Percentiles rank a stretch among this genome's conserved stretches.
These are phyloP conservation scores for Tetrao urogallus DNA, from an alignment of 2,113 vertebrate genomes.

Conservation along the genomic window DNA sequence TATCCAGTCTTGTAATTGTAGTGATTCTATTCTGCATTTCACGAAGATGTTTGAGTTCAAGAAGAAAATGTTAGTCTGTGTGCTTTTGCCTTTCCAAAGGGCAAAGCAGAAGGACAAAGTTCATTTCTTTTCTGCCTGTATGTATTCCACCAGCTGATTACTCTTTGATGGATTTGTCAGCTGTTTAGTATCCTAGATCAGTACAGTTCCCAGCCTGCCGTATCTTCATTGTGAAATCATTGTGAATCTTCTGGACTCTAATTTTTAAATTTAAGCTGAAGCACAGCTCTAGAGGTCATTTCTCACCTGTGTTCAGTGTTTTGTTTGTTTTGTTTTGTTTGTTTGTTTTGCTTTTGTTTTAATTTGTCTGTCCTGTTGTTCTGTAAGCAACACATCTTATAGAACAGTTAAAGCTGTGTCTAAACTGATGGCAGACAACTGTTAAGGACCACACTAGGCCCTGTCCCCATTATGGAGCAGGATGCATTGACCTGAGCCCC, in stretches of 20 bases:
- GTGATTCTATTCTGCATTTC: not conserved
- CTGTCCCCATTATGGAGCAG: not conserved
- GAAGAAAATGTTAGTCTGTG: not conserved
- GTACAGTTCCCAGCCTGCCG: not conserved
- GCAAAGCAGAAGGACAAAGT: not conserved
- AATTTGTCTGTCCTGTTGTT: not conserved
- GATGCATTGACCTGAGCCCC: not conserved
- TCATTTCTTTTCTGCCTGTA: not conserved
- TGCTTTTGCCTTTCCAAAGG: not conserved
- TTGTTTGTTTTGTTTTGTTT: too few species aligned
- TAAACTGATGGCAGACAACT: not conserved
- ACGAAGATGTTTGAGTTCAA: accelerated
- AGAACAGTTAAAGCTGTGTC: not conserved
- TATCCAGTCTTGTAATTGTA: not conserved
- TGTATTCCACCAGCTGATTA: not conserved
- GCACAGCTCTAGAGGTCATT: not conserved
- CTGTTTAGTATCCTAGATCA: not conserved
- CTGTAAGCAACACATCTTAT: not conserved
- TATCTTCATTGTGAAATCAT: not conserved
- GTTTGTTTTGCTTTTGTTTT: not conserved
- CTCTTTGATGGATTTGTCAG: not conserved
- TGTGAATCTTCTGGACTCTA: not conserved
- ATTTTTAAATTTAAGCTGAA: not conserved
- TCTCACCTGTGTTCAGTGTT: not conserved
- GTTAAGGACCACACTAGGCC: not conserved